These are phyloP conservation scores for Falco concolor DNA, from an alignment of 2,797 vertebrate genomes.

Conservation along the genomic window DNA sequence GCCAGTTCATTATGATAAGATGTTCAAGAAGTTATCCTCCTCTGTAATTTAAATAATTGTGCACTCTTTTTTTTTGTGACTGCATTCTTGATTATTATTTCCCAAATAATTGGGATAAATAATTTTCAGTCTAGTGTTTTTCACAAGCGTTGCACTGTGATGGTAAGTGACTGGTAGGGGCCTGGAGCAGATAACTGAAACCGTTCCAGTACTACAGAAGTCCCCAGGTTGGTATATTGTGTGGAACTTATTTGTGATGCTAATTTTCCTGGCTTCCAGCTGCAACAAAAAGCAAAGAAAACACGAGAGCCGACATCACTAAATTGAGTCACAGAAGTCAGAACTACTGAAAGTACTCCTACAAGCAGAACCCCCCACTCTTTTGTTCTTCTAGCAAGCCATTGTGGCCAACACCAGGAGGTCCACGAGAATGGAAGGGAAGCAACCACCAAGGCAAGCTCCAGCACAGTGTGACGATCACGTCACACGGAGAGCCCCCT, in stretches of 20 bases:
- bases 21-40: neutral
- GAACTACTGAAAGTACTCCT: neutral
- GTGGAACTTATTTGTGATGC: neutral
- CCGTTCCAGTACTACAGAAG: fast-evolving
- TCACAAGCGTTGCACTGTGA: neutral
- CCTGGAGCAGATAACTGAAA: neutral
- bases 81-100: neutral
- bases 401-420: neutral
- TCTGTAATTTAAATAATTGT: neutral
- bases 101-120: neutral
- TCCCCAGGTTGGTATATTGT: fast-evolving
- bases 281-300: neutral
- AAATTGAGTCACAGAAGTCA: neutral
- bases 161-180: neutral
- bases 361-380: neutral
- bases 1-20: neutral
- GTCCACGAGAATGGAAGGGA: neutral
- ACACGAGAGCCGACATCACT: neutral
- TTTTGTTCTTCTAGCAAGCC: neutral
- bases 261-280: neutral
- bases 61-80: neutral
- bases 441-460: neutral
- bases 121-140: neutral
- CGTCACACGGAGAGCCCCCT: neutral
- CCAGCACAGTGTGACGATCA: neutral